Evolutionary conservation across 2,113 vertebrate species (phyloP).

Genomic region (Ictalurus furcatus): DNA sequence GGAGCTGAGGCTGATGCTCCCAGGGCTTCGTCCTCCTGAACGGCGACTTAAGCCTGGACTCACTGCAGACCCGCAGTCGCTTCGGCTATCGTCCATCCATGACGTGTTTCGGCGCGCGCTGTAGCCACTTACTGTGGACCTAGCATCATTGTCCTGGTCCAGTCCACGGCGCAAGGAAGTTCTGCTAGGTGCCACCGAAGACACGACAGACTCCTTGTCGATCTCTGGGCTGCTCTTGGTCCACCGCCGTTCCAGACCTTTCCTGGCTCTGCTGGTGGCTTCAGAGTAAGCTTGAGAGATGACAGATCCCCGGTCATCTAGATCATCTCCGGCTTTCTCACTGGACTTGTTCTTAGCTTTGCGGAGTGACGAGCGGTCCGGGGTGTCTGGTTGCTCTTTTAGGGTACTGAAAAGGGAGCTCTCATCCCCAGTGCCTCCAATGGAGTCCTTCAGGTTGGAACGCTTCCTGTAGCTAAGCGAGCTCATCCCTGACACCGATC

Average conservation of each 20-base stretch:
- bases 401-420: conserved; percentile 85
- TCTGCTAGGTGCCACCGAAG: conserved; percentile 78
- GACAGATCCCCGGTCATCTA: conserved; percentile 74
- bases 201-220: conserved; percentile 79
- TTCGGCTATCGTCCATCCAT: conserved; percentile 74
- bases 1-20: conserved; percentile 64
- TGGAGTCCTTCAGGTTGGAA: conserved; percentile 87
- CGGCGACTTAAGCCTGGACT: conserved; percentile 62
- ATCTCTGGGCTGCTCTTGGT: conserved; percentile 76
- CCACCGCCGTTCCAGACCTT: conserved; percentile 85
- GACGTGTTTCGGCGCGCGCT: conserved; percentile 80
- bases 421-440: conserved; percentile 85
- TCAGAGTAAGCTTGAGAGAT: conserved; percentile 83
- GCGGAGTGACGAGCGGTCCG: conserved; percentile 76
- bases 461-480: conserved; percentile 96
- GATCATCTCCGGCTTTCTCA: conserved; percentile 66
- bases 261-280: conserved; percentile 74
- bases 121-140: conserved; percentile 80
- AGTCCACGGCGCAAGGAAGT: conserved; percentile 75
- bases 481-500: conserved; percentile 85
- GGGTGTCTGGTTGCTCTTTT: conserved; percentile 78
- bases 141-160: conserved; percentile 78
- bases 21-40: conserved; percentile 60
- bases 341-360: conserved; percentile 70
- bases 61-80: conserved; percentile 52